These are phyloP conservation scores for Aricia agestis DNA, from an alignment of 1,140 invertebrate species.

Conservation along the genomic window DNA sequence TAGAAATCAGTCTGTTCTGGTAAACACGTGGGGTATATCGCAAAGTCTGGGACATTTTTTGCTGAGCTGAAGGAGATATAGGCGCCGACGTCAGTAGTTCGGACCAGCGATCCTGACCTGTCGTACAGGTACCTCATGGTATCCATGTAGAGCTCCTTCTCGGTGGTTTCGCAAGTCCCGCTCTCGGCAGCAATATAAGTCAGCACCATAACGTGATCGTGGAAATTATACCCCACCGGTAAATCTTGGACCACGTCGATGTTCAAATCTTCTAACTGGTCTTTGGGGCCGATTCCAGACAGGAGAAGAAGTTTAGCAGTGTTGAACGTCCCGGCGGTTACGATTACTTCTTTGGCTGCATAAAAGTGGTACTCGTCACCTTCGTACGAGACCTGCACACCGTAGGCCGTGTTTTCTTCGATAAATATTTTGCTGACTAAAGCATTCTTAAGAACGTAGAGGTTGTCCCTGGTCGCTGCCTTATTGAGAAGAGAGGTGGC, in stretches of 20 bases:
- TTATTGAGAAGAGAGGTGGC: slow-evolving; percentile 64
- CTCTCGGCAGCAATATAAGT: slow-evolving; percentile 48
- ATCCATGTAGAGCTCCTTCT: slow-evolving; percentile 35
- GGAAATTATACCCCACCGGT: slow-evolving; percentile 84
- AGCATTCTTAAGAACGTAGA: slow-evolving; percentile 80
- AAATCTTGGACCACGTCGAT: slow-evolving; percentile 77
- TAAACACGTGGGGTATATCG: slow-evolving; percentile 52
- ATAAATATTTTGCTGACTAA: slow-evolving; percentile 71
- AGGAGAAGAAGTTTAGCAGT: slow-evolving; percentile 73
- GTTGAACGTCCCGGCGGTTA: slow-evolving; percentile 76
- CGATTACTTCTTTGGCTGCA: slow-evolving; percentile 73
- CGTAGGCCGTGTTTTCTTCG: slow-evolving; percentile 46
- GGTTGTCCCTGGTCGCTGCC: slow-evolving; percentile 78
- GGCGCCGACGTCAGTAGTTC: slow-evolving; percentile 43
- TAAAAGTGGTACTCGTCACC: slow-evolving; percentile 49
- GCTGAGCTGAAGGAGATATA: slow-evolving; percentile 40
- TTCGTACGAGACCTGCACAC: slow-evolving; percentile 53
- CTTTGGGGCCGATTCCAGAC: slow-evolving; percentile 65
- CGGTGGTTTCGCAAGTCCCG: slow-evolving; percentile 41
- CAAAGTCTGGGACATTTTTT: slow-evolving; percentile 48
- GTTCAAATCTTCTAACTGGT: slow-evolving; percentile 53
- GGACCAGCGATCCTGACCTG: slow-evolving; percentile 37
- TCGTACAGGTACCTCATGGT: slow-evolving; percentile 54
- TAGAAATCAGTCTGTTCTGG: slow-evolving; percentile 33
- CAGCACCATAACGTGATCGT: slow-evolving; percentile 84